phyloP scores from a whole-genome alignment of 2,113 vertebrate species.

The Mormyrus iriodes region DNA sequence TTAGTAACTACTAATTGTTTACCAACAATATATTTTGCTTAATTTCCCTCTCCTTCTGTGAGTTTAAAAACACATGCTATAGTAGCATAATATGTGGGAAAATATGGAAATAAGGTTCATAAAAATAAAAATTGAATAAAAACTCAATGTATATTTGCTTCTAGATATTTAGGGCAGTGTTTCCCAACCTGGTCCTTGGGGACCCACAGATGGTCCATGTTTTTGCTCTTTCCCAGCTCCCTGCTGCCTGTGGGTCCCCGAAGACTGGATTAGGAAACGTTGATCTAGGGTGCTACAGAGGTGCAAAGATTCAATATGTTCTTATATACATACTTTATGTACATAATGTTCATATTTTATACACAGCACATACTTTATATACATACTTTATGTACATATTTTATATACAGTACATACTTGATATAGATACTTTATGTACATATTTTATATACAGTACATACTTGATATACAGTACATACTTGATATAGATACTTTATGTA shows the following conservation, averaged over 20 bases:
- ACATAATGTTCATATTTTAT: background rate
- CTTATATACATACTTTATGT: background rate
- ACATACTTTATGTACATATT: background rate
- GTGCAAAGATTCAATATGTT: background rate
- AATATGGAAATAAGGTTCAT: background rate
- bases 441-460: background rate
- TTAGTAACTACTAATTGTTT: background rate
- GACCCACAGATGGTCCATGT: background rate
- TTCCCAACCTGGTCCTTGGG: background rate
- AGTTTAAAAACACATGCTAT: background rate
- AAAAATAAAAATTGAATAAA: background rate
- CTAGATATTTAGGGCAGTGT: background rate
- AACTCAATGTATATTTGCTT: background rate
- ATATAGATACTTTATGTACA: background rate
- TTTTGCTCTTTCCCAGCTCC: background rate
- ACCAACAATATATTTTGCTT: background rate
- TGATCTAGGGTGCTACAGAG: background rate
- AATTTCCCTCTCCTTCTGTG: background rate
- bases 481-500: background rate
- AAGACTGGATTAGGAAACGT: background rate
- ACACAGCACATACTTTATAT: background rate
- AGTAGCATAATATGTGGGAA: background rate
- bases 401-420: too few relatives aligned
- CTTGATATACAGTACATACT: background rate
- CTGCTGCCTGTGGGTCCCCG: background rate